Percentiles rank a stretch among this genome's conserved stretches.
Conservation (phyloP, 2,797 vertebrate species). For the Eospalax fontanierii region DNA sequence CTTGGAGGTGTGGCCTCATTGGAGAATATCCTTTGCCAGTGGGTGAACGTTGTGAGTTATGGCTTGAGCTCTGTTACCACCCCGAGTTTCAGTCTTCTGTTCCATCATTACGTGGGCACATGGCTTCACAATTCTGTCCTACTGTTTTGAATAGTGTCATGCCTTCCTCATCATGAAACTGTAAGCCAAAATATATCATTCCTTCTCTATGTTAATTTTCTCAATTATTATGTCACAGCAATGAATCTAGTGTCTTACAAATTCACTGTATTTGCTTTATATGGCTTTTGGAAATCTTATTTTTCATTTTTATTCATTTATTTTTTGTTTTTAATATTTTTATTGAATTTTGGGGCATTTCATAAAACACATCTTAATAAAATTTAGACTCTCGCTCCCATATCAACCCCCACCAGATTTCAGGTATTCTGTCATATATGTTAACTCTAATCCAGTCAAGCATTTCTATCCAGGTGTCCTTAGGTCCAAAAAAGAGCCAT, state of each 20-base stretch:
- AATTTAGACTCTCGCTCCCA: too few species aligned
- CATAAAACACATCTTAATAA: too few species aligned
- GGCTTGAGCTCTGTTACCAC: not conserved
- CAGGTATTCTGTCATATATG: too few species aligned
- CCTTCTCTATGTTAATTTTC: not conserved
- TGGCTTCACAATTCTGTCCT: too few species aligned
- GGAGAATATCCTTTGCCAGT: not conserved
- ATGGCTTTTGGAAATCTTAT: conserved; percentile 37
- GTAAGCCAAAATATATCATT: not conserved
- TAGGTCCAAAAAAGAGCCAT: too few species aligned
- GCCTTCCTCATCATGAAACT: not conserved
- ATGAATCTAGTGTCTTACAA: not conserved
- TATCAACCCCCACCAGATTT: too few species aligned
- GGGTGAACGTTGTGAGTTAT: not conserved
- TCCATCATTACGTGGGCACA: not conserved
- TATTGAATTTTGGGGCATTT: too few species aligned
- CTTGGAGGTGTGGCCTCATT: not conserved
- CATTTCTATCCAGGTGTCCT: too few species aligned
- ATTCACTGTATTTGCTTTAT: conserved; percentile 57
- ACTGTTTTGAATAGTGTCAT: not conserved
- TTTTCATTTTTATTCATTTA: too few species aligned
- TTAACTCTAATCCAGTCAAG: too few species aligned
- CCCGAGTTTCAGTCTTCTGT: not conserved
- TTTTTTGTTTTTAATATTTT: too few species aligned
- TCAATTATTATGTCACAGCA: not conserved